Evolutionary conservation across 2,888 invertebrate species (phyloP), one percentile per base, ranked within the genome.

Genomic region (Loripinus fragilis): DNA sequence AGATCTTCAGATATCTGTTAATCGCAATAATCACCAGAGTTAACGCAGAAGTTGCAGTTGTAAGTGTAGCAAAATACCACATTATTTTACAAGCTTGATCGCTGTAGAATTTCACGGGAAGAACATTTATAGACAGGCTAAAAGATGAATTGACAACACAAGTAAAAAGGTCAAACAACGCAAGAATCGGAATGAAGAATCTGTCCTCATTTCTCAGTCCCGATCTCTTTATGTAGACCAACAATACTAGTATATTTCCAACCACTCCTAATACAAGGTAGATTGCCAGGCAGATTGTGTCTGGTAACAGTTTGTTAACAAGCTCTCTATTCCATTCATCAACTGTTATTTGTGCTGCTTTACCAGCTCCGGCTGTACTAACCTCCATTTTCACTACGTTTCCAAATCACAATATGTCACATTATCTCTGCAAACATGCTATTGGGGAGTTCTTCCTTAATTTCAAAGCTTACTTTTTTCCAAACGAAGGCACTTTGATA

Each of bases 121-220:
- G 25, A n/a, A 41, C 5, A 45, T 76, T 72, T 20, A 55, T 48
- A 10, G 30, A 20, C 10, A 76, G 20, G 17, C 67, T 68, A 28
- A 48, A 64, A 15, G 64, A 35, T 17, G 68, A 71, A 17, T 68
- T 48, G 20, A 67, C 23, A 17, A 67, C 28, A 15, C 60, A 50
- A 0, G 76, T 25, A 17, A 68, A 35, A n/a, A 76, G 28, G 25
- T 76, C 76, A 3, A 76, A 30, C 0, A 76, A 33, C 23, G 72
- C 76, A 23, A 76, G 50, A 41, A 52, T 68, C 38, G 76, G 68
- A 15, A 76, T 76, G n/a, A 76, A 76, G 67, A 68, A 76, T 5
- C 76, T 67, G n/a, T 76, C 72, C 3, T 76, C 72, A 42, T 17
- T 71, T 5, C 50, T 68, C 15, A 33, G 41, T 28, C 42, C 68